Evolutionary conservation across 1,140 invertebrate species (phyloP), one percentile per base, ranked within the genome.

Genomic region (Leucophenga varia): DNA sequence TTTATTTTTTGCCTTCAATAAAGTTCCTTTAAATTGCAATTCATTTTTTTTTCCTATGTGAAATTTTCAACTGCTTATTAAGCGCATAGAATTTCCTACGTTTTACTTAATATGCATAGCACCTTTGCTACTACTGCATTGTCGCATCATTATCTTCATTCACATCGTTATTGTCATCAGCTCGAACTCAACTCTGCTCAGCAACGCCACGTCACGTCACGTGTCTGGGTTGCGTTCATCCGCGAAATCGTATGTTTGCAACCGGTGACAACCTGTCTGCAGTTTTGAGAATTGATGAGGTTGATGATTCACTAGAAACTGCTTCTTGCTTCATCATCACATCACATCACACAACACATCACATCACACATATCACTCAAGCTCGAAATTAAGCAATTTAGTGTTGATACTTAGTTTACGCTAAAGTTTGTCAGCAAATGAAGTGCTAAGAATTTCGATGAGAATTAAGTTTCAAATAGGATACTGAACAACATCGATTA

Each of bases 201-300:
- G 17, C 3, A 22, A 10, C 18, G 18, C 14, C 54, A 45, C 44
- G 50, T 51, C 50, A 56, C 48, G 55, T 68, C 64, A 68, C 64
- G 64, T 69, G 64, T 68, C 59, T 68, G 63, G 5, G 22, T 10
- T 59, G 56, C 51, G 64, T 60, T 68, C 64, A 58, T 64, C 60
- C 61, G 64, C 64, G 58, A 68, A 68, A 68, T 68, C 60, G 49
- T 55, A 64, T 68, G 64, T 68, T 68, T 68, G 50, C 64, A 57
- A 55, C 64, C 60, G 64, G 64, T 68, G 64, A 68, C 64, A 68
- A 64, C 60, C 64, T 68, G 64, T 68, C 64, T 68, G 64, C 60
- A 68, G 53, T 57, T 61, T 38, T 50, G 57, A 61, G 49, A 68
- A 68, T 68, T 68, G 64, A 69, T 68, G 64, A 69, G 57, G 64